Evolutionary conservation across 2,888 invertebrate genomes (phyloP).

Genomic region (Cephus pulcher): DNA sequence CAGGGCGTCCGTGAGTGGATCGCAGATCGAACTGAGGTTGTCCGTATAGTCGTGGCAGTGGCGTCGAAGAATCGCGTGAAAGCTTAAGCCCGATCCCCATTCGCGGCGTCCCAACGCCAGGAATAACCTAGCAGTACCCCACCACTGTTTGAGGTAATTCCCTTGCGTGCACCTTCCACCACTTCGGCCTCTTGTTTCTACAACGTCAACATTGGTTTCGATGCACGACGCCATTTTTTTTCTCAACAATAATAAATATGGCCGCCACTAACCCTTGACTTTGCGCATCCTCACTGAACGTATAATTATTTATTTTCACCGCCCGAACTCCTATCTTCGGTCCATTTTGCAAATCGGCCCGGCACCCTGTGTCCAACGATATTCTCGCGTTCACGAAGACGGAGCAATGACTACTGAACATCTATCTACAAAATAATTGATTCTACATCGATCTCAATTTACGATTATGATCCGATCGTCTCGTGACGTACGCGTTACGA

Average conservation of each 20-base stretch:
- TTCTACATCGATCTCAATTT: neutral
- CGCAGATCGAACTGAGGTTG: slow-evolving; percentile 37
- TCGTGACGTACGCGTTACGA: neutral
- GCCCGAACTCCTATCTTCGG: neutral
- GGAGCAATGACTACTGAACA: neutral
- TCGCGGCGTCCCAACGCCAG: slow-evolving; percentile 52
- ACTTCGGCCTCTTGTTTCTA: slow-evolving; percentile 20
- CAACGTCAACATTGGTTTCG: neutral
- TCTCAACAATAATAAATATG: neutral
- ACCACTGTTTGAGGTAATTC: slow-evolving; percentile 39
- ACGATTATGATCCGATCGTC: neutral
- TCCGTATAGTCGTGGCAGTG: neutral
- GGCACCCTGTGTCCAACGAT: neutral
- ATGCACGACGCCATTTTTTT: neutral
- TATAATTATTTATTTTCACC: too few species aligned
- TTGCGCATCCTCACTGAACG: neutral
- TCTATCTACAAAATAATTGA: neutral
- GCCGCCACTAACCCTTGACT: neutral
- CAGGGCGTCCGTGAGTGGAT: slow-evolving; percentile 30
- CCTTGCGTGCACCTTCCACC: slow-evolving; percentile 27
- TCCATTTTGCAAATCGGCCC: neutral
- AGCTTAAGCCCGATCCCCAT: slow-evolving; percentile 46
- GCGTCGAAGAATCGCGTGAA: slow-evolving; percentile 45
- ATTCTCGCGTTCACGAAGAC: neutral
- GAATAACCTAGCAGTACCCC: slow-evolving; percentile 53